phyloP scores from a whole-genome alignment of 2,888 invertebrate species.

The Pinctada fucata region DNA sequence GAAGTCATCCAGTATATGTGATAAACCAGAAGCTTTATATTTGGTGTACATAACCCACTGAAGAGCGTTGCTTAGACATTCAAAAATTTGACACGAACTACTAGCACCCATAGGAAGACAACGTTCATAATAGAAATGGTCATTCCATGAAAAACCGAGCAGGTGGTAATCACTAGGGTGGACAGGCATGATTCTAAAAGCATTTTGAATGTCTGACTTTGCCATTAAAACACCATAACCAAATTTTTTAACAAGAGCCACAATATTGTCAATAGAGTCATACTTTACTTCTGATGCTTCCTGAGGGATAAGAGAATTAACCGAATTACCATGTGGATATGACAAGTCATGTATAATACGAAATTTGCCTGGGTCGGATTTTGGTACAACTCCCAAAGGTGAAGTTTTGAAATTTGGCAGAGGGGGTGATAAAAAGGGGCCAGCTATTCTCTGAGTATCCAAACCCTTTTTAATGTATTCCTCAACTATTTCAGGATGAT shows the following conservation, averaged over 20 bases:
- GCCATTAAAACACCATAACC: background rate
- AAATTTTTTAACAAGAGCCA: background rate
- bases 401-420: background rate
- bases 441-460: background rate
- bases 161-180: no score
- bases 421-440: background rate
- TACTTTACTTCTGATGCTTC: constrained; percentile 1
- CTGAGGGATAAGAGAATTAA: background rate
- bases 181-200: background rate
- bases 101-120: constrained; percentile 42
- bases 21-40: constrained; percentile 5
- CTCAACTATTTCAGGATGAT: background rate
- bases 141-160: no score
- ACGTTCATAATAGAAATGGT: no score
- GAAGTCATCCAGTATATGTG: constrained; percentile 33
- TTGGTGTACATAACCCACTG: constrained; percentile 36
- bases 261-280: background rate
- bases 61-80: background rate
- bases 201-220: background rate
- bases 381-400: background rate
- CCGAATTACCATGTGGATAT: background rate
- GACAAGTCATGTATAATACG: constrained; percentile 5
- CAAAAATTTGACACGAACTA: constrained; percentile 37
- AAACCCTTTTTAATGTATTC: background rate
- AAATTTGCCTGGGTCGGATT: background rate